A percentile compares a stretch with the other conserved stretches of the same genome.
Evolutionary conservation across 2,113 vertebrate genomes (phyloP).

Genomic region (Ellobius talpinus): DNA sequence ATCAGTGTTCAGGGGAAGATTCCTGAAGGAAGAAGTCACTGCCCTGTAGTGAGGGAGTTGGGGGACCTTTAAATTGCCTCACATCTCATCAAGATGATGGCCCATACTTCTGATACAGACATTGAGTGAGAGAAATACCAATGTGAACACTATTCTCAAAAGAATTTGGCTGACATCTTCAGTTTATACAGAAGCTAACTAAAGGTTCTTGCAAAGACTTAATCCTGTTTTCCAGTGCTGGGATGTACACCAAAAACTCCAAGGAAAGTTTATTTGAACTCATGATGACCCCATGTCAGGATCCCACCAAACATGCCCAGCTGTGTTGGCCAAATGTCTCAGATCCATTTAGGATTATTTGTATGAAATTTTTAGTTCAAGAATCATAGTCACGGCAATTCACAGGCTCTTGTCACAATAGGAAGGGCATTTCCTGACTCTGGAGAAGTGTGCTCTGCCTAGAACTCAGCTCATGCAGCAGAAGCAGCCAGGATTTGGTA

Average conservation of each 20-base stretch:
- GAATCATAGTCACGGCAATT: not conserved
- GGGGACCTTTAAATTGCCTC: not conserved
- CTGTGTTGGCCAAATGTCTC: not conserved
- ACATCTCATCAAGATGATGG: not conserved
- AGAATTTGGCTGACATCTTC: not conserved
- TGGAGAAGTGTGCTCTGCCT: not conserved
- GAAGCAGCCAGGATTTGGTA: not conserved
- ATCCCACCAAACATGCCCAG: not conserved
- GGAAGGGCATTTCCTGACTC: not conserved
- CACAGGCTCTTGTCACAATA: not conserved
- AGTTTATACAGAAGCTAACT: not conserved
- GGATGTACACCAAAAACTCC: not conserved
- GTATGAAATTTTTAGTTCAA: not conserved
- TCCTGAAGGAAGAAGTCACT: not conserved
- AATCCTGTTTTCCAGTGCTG: not conserved
- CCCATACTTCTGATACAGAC: too few relatives aligned
- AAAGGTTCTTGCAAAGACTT: not conserved
- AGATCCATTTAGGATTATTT: not conserved
- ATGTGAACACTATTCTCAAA: not conserved
- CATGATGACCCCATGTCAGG: not conserved
- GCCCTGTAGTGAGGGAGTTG: too few relatives aligned
- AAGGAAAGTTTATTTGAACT: not conserved
- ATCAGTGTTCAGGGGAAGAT: not conserved
- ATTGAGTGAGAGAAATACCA: not conserved
- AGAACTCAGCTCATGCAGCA: not conserved